phyloP scores from a whole-genome alignment of 2,113 vertebrate genomes.

The Protomyctophum bolini region DNA sequence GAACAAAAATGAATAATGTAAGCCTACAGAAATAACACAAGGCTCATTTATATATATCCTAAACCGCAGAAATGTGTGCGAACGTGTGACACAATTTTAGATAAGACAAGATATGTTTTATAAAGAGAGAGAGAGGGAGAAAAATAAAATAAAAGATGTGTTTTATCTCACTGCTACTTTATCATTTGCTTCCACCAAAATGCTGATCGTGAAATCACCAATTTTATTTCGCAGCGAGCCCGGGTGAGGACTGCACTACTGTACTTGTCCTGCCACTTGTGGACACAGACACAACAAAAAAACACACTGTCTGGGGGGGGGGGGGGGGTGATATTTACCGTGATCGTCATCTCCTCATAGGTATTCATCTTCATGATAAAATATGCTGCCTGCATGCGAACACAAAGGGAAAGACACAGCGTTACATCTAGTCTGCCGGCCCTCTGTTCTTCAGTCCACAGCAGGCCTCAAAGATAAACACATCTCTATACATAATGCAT shows the following conservation, averaged over 20 bases:
- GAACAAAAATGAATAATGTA: background rate
- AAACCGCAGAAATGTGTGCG: background rate
- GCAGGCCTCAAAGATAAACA: conserved; percentile 93
- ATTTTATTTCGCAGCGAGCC: conserved; percentile 9
- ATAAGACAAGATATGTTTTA: no score
- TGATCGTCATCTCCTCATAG: conserved; percentile 98
- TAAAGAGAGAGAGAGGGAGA: no score
- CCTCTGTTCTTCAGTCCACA: conserved; percentile 87
- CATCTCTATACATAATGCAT: conserved; percentile 96
- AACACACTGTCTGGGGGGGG: conserved; percentile 82
- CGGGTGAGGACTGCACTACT: conserved; percentile 25
- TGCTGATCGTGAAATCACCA: background rate
- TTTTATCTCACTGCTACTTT: background rate
- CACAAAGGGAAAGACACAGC: conserved; percentile 83
- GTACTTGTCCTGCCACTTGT: conserved; percentile 24
- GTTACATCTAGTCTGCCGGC: conserved; percentile 86
- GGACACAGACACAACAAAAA: conserved; percentile 72
- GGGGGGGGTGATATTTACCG: conserved; percentile 98
- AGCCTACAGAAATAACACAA: background rate
- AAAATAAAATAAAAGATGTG: no score
- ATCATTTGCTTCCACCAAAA: background rate
- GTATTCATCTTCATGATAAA: conserved; percentile 98
- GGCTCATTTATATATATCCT: background rate
- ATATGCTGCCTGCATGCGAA: conserved; percentile 90
- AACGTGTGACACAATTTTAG: background rate